phyloP scores from a whole-genome alignment of 2,888 invertebrate genomes.

The Lumbricus terrestris region DNA sequence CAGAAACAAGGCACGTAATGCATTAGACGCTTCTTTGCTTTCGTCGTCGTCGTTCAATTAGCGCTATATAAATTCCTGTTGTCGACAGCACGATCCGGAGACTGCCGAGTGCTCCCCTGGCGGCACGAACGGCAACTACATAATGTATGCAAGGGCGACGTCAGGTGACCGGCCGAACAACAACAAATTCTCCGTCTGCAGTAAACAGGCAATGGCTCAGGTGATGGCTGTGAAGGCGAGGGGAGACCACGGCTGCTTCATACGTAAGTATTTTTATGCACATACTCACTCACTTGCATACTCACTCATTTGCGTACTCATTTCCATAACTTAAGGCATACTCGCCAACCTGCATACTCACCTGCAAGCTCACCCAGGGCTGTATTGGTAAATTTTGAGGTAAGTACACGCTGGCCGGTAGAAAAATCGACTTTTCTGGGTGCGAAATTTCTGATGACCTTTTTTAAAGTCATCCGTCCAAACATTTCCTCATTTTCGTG shows the following conservation, averaged over 20 bases:
- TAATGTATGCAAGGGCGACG: constrained; percentile 98
- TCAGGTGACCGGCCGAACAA: constrained; percentile 96
- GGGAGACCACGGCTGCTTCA: constrained; percentile 86
- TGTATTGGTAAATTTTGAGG: too few relatives aligned
- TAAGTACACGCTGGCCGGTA: too few relatives aligned
- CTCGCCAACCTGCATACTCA: too few relatives aligned
- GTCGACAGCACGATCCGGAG: constrained; percentile 81
- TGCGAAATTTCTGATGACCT: too few relatives aligned
- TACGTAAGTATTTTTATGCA: constrained; percentile 70
- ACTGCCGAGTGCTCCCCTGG: constrained; percentile 75
- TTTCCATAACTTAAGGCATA: too few relatives aligned
- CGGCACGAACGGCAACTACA: constrained; percentile 93
- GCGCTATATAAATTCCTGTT: background rate
- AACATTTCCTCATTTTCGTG: too few relatives aligned
- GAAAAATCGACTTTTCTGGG: too few relatives aligned
- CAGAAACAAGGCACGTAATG: background rate
- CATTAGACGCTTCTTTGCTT: background rate
- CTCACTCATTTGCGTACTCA: background rate
- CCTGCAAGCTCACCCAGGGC: too few relatives aligned
- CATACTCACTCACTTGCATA: background rate
- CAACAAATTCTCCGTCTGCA: constrained; percentile 91
- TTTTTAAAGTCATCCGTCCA: too few relatives aligned
- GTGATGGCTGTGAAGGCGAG: constrained; percentile 89
- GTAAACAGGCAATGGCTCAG: constrained; percentile 78
- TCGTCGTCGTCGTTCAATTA: background rate